Percentiles rank a stretch among this genome's conserved stretches.
These are phyloP conservation scores for Scelioninae gen. 2 DNA, from an alignment of 2,888 invertebrate genomes.

Conservation along the genomic window DNA sequence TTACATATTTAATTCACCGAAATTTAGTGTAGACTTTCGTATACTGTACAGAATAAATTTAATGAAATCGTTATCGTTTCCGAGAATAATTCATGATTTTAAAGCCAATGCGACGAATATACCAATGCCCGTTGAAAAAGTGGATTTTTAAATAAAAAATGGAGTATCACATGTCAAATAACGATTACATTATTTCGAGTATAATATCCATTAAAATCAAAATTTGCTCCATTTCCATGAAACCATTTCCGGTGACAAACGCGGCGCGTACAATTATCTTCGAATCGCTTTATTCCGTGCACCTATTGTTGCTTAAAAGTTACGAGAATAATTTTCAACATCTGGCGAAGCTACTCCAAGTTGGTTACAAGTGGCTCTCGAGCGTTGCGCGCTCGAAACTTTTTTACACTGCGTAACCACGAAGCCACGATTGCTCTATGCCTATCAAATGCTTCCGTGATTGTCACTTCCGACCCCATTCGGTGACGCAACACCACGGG, in stretches of 20 bases:
- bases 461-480: conserved; percentile 58
- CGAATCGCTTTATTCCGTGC: conserved; percentile 13
- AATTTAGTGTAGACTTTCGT: no score
- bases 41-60: no score
- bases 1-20: no score
- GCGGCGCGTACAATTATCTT: conserved; percentile 22
- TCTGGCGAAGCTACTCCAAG: conserved; percentile 47
- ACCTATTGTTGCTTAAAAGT: conserved; percentile 38
- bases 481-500: conserved; percentile 55
- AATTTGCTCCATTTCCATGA: neutral
- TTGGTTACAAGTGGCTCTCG: conserved; percentile 48
- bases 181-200: no score
- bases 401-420: conserved; percentile 54
- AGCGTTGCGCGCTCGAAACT: conserved; percentile 46
- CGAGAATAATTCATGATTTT: no score
- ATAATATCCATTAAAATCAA: no score
- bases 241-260: neutral
- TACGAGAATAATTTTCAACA: conserved; percentile 50
- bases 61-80: no score
- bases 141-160: no score
- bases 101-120: no score
- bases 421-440: conserved; percentile 51
- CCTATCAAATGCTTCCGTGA: conserved; percentile 55
- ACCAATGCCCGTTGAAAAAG: no score
- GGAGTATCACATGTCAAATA: no score